These are phyloP conservation scores for Acanthoscelides obtectus DNA, from an alignment of 2,888 invertebrate genomes.

Conservation along the genomic window DNA sequence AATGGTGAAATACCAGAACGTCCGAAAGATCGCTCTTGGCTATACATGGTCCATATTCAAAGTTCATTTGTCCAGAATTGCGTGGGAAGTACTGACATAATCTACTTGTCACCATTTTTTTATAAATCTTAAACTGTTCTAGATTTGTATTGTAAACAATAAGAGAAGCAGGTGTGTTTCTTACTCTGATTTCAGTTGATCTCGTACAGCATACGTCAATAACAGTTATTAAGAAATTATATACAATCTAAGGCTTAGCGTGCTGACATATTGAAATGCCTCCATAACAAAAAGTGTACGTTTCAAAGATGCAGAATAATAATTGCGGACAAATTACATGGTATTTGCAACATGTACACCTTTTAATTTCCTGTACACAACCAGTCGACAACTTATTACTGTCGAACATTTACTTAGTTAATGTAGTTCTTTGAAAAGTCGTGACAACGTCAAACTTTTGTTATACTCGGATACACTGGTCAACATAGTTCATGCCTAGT, in stretches of 20 bases:
- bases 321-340: neutral
- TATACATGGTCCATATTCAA: too few species aligned
- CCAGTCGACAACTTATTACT: neutral
- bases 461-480: neutral
- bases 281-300: neutral
- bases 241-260: neutral
- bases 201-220: neutral
- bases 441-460: neutral
- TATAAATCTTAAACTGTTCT: too few species aligned
- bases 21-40: too few species aligned
- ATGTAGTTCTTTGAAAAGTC: slow-evolving; percentile 1
- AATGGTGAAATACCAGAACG: too few species aligned
- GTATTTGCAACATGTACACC: neutral
- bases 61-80: too few species aligned
- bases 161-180: neutral
- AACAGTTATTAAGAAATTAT: neutral
- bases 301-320: neutral
- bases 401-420: neutral
- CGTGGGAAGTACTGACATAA: too few species aligned
- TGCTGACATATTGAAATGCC: neutral
- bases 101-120: too few species aligned
- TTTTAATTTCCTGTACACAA: slow-evolving; percentile 2
- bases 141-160: too few species aligned
- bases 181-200: neutral
- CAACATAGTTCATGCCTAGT: neutral